These are phyloP conservation scores for Platycheirus rosarum DNA, from an alignment of 2,888 invertebrate genomes.

Conservation along the genomic window DNA sequence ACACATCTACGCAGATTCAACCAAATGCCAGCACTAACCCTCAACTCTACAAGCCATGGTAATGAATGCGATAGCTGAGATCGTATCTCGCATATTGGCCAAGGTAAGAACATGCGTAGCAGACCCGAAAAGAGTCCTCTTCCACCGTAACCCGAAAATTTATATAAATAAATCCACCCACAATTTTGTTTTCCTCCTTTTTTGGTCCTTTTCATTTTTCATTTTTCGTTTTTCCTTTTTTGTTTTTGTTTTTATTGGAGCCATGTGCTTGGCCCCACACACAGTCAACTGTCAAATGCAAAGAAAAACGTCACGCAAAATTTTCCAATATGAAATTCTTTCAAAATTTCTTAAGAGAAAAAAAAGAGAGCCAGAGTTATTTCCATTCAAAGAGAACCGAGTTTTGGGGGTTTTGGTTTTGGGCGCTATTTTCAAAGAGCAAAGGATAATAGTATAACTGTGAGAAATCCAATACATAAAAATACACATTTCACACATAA, in stretches of 20 bases:
- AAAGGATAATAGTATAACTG: slow-evolving; percentile 41
- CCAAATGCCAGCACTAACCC: slow-evolving; percentile 71
- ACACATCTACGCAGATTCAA: slow-evolving; percentile 73
- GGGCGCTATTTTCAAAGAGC: slow-evolving; percentile 21
- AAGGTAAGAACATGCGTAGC: slow-evolving; percentile 72
- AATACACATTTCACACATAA: slow-evolving; percentile 59
- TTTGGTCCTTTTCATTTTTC: slow-evolving; percentile 34
- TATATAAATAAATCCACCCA: slow-evolving; percentile 58
- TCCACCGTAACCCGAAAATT: not conserved
- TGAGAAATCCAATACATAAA: slow-evolving; percentile 64
- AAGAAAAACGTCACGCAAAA: slow-evolving; percentile 13
- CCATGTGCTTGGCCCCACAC: slow-evolving; percentile 58
- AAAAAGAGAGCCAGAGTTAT: slow-evolving; percentile 7
- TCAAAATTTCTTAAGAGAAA: slow-evolving; percentile 27
- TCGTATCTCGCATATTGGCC: slow-evolving; percentile 74
- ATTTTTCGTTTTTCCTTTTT: slow-evolving; percentile 30
- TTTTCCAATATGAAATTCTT: slow-evolving; percentile 19
- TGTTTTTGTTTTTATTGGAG: slow-evolving; percentile 15
- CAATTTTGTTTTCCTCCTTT: slow-evolving; percentile 42
- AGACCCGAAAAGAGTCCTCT: slow-evolving; percentile 30
- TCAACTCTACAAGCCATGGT: slow-evolving; percentile 59
- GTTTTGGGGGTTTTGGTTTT: not conserved
- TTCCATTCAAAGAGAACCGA: slow-evolving; percentile 56
- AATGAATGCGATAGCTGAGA: slow-evolving; percentile 73
- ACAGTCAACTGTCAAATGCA: slow-evolving; percentile 30